Conservation (phyloP, 1,140 invertebrate genomes). For the Globodera rostochiensis region DNA sequence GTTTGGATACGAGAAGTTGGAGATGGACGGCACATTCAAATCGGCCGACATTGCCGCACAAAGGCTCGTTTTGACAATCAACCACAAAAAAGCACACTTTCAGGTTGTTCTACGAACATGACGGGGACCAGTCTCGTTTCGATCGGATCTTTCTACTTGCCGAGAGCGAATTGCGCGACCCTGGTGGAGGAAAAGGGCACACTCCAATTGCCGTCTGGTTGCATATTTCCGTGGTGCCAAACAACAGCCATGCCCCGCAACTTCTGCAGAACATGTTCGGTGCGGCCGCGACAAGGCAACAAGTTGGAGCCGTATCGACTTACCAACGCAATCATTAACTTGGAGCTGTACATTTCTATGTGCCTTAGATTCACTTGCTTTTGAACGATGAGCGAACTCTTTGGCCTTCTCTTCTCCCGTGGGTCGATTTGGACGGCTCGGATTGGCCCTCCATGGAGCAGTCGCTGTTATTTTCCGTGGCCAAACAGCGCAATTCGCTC, state of each 20-base stretch:
- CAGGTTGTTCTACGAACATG: constrained; percentile 58
- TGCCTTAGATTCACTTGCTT: constrained; percentile 18
- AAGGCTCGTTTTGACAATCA: constrained; percentile 25
- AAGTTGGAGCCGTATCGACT: neutral
- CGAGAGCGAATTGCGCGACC: constrained; percentile 43
- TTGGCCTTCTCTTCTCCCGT: constrained; percentile 51
- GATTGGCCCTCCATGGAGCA: constrained; percentile 15
- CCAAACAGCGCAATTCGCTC: constrained; percentile 26
- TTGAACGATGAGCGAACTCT: constrained; percentile 51
- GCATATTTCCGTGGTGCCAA: constrained; percentile 49
- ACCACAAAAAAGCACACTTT: constrained; percentile 17
- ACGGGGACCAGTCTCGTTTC: constrained; percentile 48
- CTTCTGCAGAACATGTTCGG: constrained; percentile 36
- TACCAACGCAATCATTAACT: too few species aligned
- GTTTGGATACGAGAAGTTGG: constrained; percentile 34
- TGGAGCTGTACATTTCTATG: too few species aligned
- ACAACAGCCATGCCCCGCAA: constrained; percentile 58
- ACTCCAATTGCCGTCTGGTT: constrained; percentile 59
- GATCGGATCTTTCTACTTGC: constrained; percentile 53
- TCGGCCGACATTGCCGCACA: constrained; percentile 53
- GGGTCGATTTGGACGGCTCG: constrained; percentile 51
- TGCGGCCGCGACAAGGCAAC: neutral
- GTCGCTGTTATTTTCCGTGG: constrained; percentile 7
- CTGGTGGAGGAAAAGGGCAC: constrained; percentile 35
- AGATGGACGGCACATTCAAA: constrained; percentile 52